Percentiles rank a stretch among this genome's conserved stretches.
phyloP scores from a whole-genome alignment of 2,888 invertebrate genomes.

The Blomia tropicalis region DNA sequence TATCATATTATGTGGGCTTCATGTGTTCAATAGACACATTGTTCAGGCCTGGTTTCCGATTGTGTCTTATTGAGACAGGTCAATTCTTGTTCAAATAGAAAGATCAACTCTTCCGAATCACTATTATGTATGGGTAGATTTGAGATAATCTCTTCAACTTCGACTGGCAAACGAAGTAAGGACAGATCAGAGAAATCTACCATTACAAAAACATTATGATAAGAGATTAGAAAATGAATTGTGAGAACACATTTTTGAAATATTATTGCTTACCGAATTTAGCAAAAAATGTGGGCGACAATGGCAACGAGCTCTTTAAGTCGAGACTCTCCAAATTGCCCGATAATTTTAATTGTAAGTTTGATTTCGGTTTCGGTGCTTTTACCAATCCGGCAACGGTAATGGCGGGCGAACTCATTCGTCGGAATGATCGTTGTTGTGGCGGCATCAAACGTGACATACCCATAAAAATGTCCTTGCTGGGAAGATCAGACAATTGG shows the following conservation, averaged over 20 bases:
- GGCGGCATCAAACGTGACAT: background rate
- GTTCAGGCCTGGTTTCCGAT: background rate
- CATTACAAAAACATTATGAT: background rate
- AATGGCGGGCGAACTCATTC: conserved; percentile 29
- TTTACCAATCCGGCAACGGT: conserved; percentile 18
- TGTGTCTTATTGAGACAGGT: background rate
- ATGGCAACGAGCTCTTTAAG: conserved; percentile 29
- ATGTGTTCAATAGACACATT: conserved; percentile 11
- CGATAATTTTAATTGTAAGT: conserved; percentile 26
- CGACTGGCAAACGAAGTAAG: conserved; percentile 17
- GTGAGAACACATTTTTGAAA: background rate
- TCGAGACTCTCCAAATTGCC: conserved; percentile 30
- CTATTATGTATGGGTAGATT: conserved; percentile 5
- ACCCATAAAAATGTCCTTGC: conserved; percentile 1
- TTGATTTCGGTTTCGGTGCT: conserved; percentile 19
- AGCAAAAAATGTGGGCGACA: conserved; percentile 29
- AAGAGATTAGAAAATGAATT: background rate
- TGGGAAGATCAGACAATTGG: background rate
- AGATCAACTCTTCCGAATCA: background rate
- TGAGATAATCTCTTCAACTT: conserved; percentile 20
- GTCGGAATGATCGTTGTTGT: conserved; percentile 21
- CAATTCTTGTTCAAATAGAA: conserved; percentile 2
- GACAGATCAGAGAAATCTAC: conserved; percentile 20
- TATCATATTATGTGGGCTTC: too few relatives aligned
- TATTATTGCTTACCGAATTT: conserved; percentile 11